Conservation (phyloP, 1,140 invertebrate genomes). For the Pteromalus puparum region DNA sequence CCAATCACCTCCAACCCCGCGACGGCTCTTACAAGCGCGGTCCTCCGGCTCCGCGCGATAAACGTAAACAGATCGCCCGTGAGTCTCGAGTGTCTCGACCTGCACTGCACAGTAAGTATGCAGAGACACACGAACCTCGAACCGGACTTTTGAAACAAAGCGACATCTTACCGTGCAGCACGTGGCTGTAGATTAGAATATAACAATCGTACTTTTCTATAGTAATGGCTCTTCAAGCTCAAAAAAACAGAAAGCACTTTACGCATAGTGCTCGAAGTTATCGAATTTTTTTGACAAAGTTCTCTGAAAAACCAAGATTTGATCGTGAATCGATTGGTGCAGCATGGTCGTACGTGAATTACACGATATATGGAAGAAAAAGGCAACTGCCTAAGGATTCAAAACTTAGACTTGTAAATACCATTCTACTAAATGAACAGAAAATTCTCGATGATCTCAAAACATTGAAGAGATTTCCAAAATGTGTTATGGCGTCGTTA, state of each 20-base stretch:
- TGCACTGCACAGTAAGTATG: no score
- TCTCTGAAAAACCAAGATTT: background rate
- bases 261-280: background rate
- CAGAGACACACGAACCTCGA: no score
- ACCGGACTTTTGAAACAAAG: no score
- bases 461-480: background rate
- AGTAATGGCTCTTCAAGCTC: no score
- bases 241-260: background rate
- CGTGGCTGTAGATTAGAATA: no score
- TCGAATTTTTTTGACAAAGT: slow-evolving; percentile 14
- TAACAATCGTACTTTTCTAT: no score
- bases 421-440: background rate
- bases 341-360: background rate
- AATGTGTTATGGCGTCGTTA: background rate
- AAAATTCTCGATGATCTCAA: slow-evolving; percentile 4
- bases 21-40: no score
- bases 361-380: background rate
- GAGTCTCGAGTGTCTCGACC: no score
- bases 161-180: no score
- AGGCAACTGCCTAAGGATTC: background rate
- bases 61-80: no score
- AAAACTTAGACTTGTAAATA: background rate
- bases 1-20: no score
- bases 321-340: background rate
- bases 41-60: no score